Conservation (phyloP, 1,140 invertebrate species). For the Neodiprion lecontei region DNA sequence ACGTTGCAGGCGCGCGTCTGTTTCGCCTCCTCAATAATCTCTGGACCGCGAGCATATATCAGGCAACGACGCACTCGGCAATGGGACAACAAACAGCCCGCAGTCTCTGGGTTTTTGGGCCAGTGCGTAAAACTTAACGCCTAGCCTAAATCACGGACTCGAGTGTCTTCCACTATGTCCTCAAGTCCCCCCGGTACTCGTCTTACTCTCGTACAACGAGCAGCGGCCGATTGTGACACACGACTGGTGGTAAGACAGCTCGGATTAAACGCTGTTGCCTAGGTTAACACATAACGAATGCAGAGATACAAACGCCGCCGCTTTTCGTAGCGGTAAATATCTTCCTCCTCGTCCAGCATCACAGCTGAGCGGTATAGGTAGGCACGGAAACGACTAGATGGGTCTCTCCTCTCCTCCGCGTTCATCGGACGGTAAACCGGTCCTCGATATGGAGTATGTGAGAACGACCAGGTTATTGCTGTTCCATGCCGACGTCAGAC, state of each 20-base stretch:
- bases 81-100: background rate
- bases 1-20: background rate
- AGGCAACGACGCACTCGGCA: too few species aligned
- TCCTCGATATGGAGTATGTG: constrained; percentile 4
- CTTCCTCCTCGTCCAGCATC: background rate
- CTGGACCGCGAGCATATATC: too few species aligned
- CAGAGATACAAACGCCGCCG: too few species aligned
- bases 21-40: background rate
- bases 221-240: too few species aligned
- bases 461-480: background rate
- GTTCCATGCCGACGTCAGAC: background rate
- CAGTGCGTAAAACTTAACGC: constrained; percentile 1
- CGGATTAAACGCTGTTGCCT: too few species aligned
- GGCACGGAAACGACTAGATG: background rate
- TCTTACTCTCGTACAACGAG: too few species aligned
- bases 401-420: too few species aligned
- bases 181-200: background rate
- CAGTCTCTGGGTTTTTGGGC: background rate
- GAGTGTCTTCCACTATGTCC: background rate
- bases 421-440: background rate
- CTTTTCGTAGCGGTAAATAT: background rate
- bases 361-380: constrained; percentile 1
- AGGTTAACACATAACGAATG: too few species aligned
- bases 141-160: background rate
- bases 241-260: too few species aligned